Percentiles rank a stretch among this genome's conserved stretches.
phyloP scores from a whole-genome alignment of 2,888 invertebrate species.

The Capitulum mitella region DNA sequence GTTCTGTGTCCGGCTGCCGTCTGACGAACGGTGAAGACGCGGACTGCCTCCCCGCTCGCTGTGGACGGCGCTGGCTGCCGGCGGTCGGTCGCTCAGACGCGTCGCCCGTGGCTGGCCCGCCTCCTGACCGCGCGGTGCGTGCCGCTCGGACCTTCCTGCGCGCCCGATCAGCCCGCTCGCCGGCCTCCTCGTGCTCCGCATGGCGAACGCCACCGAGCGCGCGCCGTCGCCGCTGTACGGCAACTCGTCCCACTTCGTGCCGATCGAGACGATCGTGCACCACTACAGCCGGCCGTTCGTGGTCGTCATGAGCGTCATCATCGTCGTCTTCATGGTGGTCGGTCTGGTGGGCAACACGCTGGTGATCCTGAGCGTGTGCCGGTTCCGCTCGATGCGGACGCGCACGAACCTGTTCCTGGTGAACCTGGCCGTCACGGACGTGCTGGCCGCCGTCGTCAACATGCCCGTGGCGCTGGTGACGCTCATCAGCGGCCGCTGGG shows the following conservation, averaged over 20 bases:
- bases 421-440: slow-evolving; percentile 46
- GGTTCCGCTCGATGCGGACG: slow-evolving; percentile 46
- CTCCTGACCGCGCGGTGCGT: no score
- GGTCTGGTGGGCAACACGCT: slow-evolving; percentile 45
- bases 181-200: no score
- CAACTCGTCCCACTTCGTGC: not conserved
- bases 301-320: slow-evolving; percentile 40
- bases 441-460: slow-evolving; percentile 43
- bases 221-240: not conserved
- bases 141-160: no score
- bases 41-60: no score
- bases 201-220: no score
- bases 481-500: slow-evolving; percentile 43
- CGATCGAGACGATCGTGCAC: not conserved
- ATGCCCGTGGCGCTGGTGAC: slow-evolving; percentile 46
- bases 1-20: no score
- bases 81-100: no score
- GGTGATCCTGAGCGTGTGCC: slow-evolving; percentile 44
- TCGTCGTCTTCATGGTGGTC: slow-evolving; percentile 41
- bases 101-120: no score
- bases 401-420: slow-evolving; percentile 47
- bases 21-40: no score
- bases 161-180: no score
- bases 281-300: slow-evolving; percentile 38
- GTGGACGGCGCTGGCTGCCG: no score